Evolutionary conservation across 2,113 vertebrate species (phyloP).

Genomic region (Dromaius novaehollandiae): DNA sequence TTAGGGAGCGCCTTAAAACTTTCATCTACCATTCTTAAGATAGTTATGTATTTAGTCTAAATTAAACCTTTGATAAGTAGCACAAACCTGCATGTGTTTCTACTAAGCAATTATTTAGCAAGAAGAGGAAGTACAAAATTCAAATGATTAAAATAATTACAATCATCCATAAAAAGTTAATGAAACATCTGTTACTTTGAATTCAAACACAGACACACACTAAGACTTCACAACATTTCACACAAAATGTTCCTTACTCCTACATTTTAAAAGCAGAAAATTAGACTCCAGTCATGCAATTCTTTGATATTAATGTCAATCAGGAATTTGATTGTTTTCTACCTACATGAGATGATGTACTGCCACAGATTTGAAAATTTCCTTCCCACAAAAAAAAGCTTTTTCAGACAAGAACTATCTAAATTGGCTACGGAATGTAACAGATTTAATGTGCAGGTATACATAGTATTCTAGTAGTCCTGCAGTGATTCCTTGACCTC

Average conservation of each 20-base stretch:
- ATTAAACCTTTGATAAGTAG: not conserved
- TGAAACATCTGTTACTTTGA: not conserved
- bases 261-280: not conserved
- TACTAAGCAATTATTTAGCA: not conserved
- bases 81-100: not conserved
- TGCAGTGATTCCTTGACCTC: not conserved
- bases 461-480: not conserved
- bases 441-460: not conserved
- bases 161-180: not conserved
- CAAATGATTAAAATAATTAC: not conserved
- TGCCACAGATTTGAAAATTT: not conserved
- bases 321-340: not conserved
- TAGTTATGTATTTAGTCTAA: not conserved
- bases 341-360: not conserved
- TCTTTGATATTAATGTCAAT: not conserved
- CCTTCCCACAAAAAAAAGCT: not conserved
- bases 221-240: not conserved
- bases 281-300: not conserved
- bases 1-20: not conserved
- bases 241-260: not conserved
- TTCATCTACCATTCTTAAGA: not conserved
- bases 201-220: not conserved
- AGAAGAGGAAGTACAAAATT: not conserved
- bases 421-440: not conserved
- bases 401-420: not conserved